phyloP scores from a whole-genome alignment of 1,140 invertebrate genomes.

The Adoxophyes honmai region DNA sequence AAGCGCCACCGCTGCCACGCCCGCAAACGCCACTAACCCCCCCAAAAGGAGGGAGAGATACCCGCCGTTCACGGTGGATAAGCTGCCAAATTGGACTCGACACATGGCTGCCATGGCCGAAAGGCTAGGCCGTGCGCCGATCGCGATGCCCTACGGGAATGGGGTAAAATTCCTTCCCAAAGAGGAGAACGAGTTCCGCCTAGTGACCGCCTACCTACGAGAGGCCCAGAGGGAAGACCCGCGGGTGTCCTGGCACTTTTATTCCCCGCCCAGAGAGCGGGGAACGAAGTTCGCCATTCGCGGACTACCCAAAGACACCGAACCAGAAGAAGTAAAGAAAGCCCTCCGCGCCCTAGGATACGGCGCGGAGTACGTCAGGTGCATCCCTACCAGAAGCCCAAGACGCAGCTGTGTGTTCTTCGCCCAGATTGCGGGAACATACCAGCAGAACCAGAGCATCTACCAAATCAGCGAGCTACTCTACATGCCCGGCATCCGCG shows the following conservation, averaged over 20 bases:
- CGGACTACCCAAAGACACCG: not conserved
- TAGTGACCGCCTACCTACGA: no score
- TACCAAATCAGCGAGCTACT: conserved; percentile 16
- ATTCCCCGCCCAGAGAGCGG: not conserved
- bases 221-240: not conserved
- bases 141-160: not conserved
- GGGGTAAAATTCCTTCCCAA: no score
- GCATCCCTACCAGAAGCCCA: not conserved
- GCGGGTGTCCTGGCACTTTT: not conserved
- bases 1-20: no score
- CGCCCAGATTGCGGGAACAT: not conserved
- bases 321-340: not conserved
- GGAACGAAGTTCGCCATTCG: not conserved
- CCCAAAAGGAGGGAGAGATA: no score
- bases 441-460: not conserved
- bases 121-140: not conserved
- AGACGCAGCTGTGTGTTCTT: not conserved
- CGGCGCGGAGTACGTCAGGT: not conserved
- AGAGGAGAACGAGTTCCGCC: no score
- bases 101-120: no score
- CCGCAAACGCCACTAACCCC: no score
- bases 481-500: conserved; percentile 6
- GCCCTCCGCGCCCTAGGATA: not conserved
- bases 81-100: no score
- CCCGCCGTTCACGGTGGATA: no score